These are phyloP conservation scores for Rhinogobius similis DNA, from an alignment of 2,113 vertebrate species.

Conservation along the genomic window DNA sequence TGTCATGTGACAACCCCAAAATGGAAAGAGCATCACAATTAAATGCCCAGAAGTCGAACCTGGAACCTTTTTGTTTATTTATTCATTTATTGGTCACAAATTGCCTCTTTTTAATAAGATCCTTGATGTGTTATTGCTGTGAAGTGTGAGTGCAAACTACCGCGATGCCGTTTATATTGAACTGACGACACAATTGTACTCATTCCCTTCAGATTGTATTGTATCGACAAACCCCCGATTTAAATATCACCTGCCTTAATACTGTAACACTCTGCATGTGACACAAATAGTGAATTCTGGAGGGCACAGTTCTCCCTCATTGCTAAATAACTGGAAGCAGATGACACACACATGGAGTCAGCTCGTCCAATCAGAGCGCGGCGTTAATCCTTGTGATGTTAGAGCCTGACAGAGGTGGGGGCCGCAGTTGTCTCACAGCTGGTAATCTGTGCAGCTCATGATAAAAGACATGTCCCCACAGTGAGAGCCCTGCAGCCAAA, in stretches of 20 bases:
- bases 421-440: slow-evolving; percentile 48
- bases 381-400: slow-evolving; percentile 34
- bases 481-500: slow-evolving; percentile 26
- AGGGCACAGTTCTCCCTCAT: slow-evolving; percentile 14
- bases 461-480: slow-evolving; percentile 42
- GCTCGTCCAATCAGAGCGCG: slow-evolving; percentile 35
- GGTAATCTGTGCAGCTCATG: slow-evolving; percentile 45
- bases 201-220: neutral
- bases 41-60: no score
- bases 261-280: no score
- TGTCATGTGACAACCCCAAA: no score
- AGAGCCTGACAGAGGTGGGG: slow-evolving; percentile 34
- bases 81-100: no score
- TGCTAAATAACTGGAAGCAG: slow-evolving; percentile 18
- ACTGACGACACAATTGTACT: neutral
- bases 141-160: no score
- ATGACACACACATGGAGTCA: slow-evolving; percentile 32
- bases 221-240: neutral
- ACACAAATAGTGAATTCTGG: slow-evolving; percentile 38
- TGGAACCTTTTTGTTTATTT: no score
- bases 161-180: no score
- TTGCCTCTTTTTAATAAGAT: no score
- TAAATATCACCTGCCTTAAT: slow-evolving; percentile 14
- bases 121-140: no score
- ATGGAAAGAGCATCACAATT: no score